Conservation (phyloP, 2,113 vertebrate genomes). For the Muntiacus reevesi region DNA sequence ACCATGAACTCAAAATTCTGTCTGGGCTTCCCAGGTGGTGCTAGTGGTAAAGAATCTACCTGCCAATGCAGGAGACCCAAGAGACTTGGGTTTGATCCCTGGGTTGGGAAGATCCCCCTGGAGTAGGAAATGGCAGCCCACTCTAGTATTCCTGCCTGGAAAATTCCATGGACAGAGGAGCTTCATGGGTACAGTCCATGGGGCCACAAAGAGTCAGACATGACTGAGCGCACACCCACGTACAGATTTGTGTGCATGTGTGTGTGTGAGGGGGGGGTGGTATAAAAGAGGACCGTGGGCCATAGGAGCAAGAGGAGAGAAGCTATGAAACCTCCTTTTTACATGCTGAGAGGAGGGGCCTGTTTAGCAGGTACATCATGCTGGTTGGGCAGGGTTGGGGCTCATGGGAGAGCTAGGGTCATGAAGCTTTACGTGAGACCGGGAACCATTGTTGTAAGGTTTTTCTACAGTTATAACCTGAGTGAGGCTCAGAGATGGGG, state of each 20-base stretch:
- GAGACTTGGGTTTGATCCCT: background rate
- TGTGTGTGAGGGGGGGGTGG: rapidly evolving
- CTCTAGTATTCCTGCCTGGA: background rate
- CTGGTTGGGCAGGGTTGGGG: too few species aligned
- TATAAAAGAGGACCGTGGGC: rapidly evolving
- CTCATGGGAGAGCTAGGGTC: background rate
- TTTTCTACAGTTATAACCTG: background rate
- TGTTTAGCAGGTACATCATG: background rate
- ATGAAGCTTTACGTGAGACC: background rate
- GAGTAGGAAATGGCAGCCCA: background rate
- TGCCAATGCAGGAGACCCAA: background rate
- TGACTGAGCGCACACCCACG: background rate
- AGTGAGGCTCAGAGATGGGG: background rate
- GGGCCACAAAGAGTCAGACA: background rate
- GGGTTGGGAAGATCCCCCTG: background rate
- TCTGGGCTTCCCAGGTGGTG: background rate
- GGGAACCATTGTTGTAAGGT: rapidly evolving
- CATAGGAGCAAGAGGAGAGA: background rate
- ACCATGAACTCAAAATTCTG: background rate
- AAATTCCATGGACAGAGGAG: background rate
- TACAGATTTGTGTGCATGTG: background rate
- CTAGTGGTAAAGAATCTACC: background rate
- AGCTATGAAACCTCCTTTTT: background rate
- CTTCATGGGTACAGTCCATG: background rate
- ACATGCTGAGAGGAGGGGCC: background rate